Base-by-base conservation (phyloP, 2,888 invertebrate genomes). In the Oscheius myriophilus region DNA sequence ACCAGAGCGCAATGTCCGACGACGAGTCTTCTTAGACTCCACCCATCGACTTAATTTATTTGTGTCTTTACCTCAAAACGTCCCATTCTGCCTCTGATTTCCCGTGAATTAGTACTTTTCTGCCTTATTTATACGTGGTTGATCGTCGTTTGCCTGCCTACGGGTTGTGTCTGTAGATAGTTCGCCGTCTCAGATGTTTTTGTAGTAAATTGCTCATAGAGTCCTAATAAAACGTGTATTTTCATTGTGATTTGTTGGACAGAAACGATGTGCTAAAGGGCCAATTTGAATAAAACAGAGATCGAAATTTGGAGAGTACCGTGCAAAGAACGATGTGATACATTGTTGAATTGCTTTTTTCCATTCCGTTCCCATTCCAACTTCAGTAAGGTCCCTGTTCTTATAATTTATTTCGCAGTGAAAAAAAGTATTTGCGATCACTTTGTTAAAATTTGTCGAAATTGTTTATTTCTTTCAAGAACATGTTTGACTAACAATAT, bases 1-100 rank as follows among this genome's bases (percentile, higher is more conserved):
- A 79, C 54, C 67, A 75, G 39, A 72, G 67, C 18, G 71, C 61
- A 14, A 49, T 61, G 16, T 61, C 61, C 26, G 61, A 61, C 49
- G 61, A 61, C 39, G 61, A 61, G 16, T 45, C 61, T 57, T 39
- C 39, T 42, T 39, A 57, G 57, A 39, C 18, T 23, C 16, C 7
- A n/a, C 57, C 42, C 23, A 11, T 18, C 41, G 4, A 9, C 39
- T n/a, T n/a, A 25, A 57, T 57, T 57, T 57, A 57, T 57, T 33
- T 23, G 41, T 33, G 3, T 6, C 9, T 33, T 33, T 49, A 49
- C 49, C 42, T 26, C 33, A 33, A 33, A 33, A 6, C 33, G 4
- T 33, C 33, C 33, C 3, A 33, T 33, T 33, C n/a, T n/a, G n/a
- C n/a, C n/a, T 6, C 33, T 33, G 3, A 6, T 33, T 9, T 33